Percentiles rank a stretch among this genome's conserved stretches.
These are phyloP conservation scores for Drosophila murphyi DNA, from an alignment of 1,140 invertebrate species.

Conservation along the genomic window DNA sequence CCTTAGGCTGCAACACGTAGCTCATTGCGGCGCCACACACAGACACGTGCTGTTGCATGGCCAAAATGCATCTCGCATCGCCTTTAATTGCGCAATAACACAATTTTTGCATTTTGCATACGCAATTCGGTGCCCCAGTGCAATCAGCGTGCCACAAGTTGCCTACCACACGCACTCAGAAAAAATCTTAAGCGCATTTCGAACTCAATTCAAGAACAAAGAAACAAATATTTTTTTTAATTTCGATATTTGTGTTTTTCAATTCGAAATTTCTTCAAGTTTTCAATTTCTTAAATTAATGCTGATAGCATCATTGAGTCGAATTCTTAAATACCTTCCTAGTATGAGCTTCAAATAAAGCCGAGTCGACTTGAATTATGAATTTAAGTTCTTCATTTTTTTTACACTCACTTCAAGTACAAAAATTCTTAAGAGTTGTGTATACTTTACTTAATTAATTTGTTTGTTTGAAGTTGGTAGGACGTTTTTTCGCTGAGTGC, in stretches of 20 bases:
- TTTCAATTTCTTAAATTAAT: no score
- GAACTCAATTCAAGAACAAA: background rate
- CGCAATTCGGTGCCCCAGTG: conserved; percentile 15
- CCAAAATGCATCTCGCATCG: background rate
- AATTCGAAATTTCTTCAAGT: no score
- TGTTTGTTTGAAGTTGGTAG: no score
- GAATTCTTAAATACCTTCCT: no score
- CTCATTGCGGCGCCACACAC: conserved; percentile 11
- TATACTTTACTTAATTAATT: background rate
- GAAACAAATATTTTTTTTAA: no score
- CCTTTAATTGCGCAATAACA: conserved; percentile 66
- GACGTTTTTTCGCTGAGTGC: background rate
- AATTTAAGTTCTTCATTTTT: no score
- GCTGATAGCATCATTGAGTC: no score
- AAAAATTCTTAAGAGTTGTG: no score
- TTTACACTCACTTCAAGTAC: no score
- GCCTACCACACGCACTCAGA: conserved; percentile 1
- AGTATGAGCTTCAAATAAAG: no score
- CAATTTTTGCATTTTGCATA: conserved; percentile 52
- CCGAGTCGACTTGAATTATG: no score
- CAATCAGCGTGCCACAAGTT: conserved; percentile 16
- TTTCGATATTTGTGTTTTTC: no score
- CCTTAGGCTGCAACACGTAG: background rate
- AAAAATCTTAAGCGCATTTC: background rate
- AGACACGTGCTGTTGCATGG: background rate